These are phyloP conservation scores for Nesometra sesokonis DNA, from an alignment of 35 echinoderm and acorn worm genomes.

Conservation along the genomic window DNA sequence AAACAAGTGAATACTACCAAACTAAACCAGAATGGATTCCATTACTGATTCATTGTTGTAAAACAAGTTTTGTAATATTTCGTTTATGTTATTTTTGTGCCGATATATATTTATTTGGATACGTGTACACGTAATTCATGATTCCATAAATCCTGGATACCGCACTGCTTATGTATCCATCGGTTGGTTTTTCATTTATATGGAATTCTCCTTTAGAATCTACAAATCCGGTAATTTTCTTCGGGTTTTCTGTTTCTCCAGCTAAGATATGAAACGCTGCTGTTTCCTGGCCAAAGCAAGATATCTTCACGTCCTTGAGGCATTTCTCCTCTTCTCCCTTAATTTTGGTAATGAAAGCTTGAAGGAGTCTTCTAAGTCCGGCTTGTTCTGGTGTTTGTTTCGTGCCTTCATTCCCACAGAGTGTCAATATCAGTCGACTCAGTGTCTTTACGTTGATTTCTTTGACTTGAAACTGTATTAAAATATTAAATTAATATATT, in stretches of 20 bases:
- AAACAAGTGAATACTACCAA: too few relatives aligned
- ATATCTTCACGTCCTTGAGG: background rate
- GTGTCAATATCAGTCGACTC: background rate
- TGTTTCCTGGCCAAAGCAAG: background rate
- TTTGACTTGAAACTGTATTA: background rate
- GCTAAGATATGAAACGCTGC: background rate
- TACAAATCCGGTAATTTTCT: background rate
- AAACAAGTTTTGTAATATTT: too few relatives aligned
- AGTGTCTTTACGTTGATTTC: background rate
- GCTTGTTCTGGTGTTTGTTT: background rate
- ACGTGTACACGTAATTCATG: too few relatives aligned
- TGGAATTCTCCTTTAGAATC: background rate
- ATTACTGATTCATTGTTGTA: too few relatives aligned
- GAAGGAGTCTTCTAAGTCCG: background rate
- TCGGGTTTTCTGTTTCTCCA: background rate
- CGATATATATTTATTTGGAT: too few relatives aligned
- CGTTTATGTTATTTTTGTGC: too few relatives aligned
- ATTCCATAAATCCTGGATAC: too few relatives aligned
- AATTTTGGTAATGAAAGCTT: background rate
- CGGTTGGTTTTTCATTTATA: background rate
- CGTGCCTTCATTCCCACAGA: background rate
- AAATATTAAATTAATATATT: background rate
- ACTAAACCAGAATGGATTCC: too few relatives aligned
- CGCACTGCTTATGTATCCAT: background rate
- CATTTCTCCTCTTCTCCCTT: background rate